phyloP scores from a whole-genome alignment of 2,113 vertebrate species.

The Capreolus pygargus region DNA sequence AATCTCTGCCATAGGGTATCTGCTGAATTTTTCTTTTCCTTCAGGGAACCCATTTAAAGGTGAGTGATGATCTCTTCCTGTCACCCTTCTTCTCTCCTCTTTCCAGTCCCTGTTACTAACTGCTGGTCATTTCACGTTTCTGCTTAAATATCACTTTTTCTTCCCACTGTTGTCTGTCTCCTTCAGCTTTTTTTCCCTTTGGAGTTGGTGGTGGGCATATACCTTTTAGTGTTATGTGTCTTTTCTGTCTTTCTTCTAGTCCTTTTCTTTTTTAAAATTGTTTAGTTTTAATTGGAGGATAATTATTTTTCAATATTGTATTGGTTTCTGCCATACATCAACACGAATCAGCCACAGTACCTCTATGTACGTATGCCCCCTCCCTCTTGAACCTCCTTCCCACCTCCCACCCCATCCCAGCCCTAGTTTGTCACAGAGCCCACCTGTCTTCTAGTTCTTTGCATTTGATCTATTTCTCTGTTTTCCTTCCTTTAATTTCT shows the following conservation, averaged over 20 bases:
- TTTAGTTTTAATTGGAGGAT: background rate
- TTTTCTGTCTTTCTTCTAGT: background rate
- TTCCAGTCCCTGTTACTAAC: background rate
- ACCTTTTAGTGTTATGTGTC: background rate
- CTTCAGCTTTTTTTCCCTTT: background rate
- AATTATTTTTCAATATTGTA: background rate
- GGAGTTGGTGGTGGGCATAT: rapidly evolving
- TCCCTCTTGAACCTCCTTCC: background rate
- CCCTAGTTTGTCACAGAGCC: background rate
- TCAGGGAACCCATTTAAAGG: background rate
- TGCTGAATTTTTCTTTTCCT: background rate
- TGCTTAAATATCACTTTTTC: background rate
- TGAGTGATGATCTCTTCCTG: background rate
- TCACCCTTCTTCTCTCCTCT: background rate
- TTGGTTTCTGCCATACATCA: background rate
- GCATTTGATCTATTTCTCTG: background rate
- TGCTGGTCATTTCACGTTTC: background rate
- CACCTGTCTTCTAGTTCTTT: background rate
- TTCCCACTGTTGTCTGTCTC: background rate
- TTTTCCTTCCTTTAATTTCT: background rate
- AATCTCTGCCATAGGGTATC: background rate
- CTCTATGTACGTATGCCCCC: rapidly evolving
- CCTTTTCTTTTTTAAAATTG: background rate
- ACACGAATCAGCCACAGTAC: background rate
- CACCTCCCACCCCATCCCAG: background rate